These are phyloP conservation scores for Drosophila bunnanda DNA, from an alignment of 2,888 invertebrate species.

Conservation along the genomic window DNA sequence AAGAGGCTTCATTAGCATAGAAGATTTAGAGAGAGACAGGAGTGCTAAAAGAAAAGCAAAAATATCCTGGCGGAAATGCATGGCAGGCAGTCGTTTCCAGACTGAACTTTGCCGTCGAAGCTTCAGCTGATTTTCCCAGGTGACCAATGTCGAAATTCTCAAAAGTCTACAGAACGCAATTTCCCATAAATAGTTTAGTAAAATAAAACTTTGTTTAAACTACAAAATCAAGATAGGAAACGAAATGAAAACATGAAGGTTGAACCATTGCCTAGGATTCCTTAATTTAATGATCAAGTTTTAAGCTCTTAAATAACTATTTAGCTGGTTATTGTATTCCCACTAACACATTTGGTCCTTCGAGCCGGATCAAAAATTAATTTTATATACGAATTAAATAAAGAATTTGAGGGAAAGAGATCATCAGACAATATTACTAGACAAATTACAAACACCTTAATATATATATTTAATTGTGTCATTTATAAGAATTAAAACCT, in stretches of 20 bases:
- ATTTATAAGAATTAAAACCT: background rate
- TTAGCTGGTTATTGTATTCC: background rate
- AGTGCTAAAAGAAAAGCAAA: constrained; percentile 7
- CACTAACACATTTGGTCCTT: background rate
- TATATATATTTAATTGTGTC: background rate
- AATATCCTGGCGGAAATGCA: constrained; percentile 19
- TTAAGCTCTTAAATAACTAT: background rate
- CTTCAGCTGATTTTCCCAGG: constrained; percentile 1
- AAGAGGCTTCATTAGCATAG: constrained; percentile 80
- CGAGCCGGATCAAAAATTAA: background rate
- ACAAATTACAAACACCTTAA: too few relatives aligned
- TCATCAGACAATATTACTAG: background rate
- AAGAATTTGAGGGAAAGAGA: background rate
- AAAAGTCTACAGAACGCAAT: background rate
- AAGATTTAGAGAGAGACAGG: constrained; percentile 34
- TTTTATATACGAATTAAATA: background rate
- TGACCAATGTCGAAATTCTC: constrained; percentile 4
- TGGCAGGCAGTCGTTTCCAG: background rate
- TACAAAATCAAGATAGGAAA: background rate
- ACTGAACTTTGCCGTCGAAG: constrained; percentile 16
- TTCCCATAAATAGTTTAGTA: background rate
- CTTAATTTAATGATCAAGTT: background rate
- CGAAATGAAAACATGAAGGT: accelerated
- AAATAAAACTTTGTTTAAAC: background rate
- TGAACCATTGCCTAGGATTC: background rate